Percentiles rank a stretch among this genome's conserved stretches.
Evolutionary conservation across 2,888 invertebrate species (phyloP).

Genomic region (Chirona hameri): DNA sequence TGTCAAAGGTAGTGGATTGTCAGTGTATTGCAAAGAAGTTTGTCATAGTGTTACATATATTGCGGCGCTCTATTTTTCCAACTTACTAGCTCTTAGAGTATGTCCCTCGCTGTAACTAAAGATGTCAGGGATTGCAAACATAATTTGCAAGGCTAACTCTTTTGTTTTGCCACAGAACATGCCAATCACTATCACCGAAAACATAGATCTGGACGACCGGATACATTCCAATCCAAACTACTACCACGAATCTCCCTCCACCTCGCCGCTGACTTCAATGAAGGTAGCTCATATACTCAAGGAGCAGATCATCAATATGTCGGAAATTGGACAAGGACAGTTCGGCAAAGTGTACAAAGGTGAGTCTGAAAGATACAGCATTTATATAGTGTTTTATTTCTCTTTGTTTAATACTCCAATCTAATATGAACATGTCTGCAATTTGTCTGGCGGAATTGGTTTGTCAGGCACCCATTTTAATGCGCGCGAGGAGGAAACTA

Average conservation of each 20-base stretch:
- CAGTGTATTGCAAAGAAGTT: too few species aligned
- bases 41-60: too few species aligned
- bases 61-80: too few species aligned
- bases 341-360: slow-evolving; percentile 87
- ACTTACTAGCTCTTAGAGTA: too few species aligned
- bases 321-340: slow-evolving; percentile 81
- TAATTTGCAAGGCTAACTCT: neutral
- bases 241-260: slow-evolving; percentile 29
- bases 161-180: neutral
- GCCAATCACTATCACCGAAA: slow-evolving; percentile 8
- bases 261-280: slow-evolving; percentile 44
- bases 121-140: too few species aligned
- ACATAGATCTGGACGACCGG: slow-evolving; percentile 48
- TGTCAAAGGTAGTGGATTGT: too few species aligned
- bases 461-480: neutral
- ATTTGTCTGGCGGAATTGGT: neutral
- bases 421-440: neutral
- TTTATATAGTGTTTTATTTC: neutral
- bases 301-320: slow-evolving; percentile 64
- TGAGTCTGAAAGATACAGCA: slow-evolving; percentile 45
- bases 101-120: too few species aligned
- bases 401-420: neutral
- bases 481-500: neutral
- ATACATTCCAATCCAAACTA: slow-evolving; percentile 34
- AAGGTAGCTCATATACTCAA: slow-evolving; percentile 60